These are phyloP conservation scores for Orthochromis indermauri DNA, from an alignment of 2,113 vertebrate species.

Conservation along the genomic window DNA sequence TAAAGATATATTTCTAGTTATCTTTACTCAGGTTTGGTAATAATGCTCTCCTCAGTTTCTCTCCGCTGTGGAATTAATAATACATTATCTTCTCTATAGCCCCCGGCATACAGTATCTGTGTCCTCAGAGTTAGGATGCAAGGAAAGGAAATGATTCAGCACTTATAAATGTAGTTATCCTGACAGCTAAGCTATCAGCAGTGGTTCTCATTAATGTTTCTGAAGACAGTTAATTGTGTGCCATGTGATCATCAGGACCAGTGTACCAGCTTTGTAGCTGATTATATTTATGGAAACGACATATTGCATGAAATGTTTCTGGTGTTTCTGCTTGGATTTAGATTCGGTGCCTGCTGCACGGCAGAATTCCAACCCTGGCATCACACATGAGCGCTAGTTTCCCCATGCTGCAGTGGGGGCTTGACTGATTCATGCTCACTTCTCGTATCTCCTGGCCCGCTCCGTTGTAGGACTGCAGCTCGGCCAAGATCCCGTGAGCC, in stretches of 20 bases:
- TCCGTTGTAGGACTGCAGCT: slow-evolving; percentile 88
- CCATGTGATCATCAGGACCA: background rate
- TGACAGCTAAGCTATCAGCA: background rate
- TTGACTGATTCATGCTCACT: slow-evolving; percentile 59
- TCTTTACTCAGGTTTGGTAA: background rate
- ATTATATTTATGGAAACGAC: background rate
- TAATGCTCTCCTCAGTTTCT: background rate
- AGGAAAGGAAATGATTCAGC: slow-evolving; percentile 10
- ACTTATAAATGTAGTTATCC: background rate
- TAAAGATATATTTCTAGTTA: background rate
- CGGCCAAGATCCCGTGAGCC: slow-evolving; percentile 82
- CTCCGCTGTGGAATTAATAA: background rate
- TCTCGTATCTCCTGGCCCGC: slow-evolving; percentile 90
- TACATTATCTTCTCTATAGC: background rate
- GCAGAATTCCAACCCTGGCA: background rate
- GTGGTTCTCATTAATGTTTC: background rate
- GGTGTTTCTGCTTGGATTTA: background rate
- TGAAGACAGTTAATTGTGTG: background rate
- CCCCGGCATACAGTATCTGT: background rate
- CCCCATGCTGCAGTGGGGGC: background rate
- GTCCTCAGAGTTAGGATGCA: background rate
- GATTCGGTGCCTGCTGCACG: background rate
- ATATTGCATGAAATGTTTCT: background rate
- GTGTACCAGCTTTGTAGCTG: background rate
- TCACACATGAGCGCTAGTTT: background rate